A percentile compares a stretch with the other conserved stretches of the same genome.
Evolutionary conservation across 1,140 invertebrate species (phyloP).

Genomic region (Drosophila watanabei): DNA sequence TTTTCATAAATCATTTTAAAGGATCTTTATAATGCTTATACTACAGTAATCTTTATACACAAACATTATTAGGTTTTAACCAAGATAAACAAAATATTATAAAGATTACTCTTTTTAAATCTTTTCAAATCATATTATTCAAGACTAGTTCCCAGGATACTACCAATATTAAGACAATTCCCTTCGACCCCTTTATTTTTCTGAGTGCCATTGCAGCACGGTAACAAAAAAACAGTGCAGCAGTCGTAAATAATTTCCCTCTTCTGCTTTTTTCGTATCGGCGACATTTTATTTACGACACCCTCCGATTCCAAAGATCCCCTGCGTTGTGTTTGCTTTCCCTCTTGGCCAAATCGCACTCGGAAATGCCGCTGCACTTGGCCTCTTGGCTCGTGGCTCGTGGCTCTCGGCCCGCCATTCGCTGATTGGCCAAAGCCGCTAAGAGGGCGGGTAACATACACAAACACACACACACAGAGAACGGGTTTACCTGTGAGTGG

Average conservation of each 20-base stretch:
- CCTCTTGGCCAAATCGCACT: constrained; percentile 43
- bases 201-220: constrained; percentile 14
- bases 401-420: constrained; percentile 45
- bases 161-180: not conserved
- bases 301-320: constrained; percentile 30
- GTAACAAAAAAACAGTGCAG: constrained; percentile 11
- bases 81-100: too few species aligned
- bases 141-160: not conserved
- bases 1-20: too few species aligned
- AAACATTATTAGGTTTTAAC: too few species aligned
- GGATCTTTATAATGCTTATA: too few species aligned
- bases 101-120: too few species aligned
- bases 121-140: too few species aligned
- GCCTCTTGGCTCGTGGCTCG: constrained; percentile 37
- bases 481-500: constrained; percentile 52
- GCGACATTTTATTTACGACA: constrained; percentile 73
- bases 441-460: constrained; percentile 53
- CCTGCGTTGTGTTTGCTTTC: constrained; percentile 37
- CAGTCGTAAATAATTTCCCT: constrained; percentile 70
- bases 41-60: too few species aligned
- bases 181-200: not conserved
- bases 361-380: constrained; percentile 65
- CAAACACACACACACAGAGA: constrained; percentile 22
- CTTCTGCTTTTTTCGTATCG: constrained; percentile 24
- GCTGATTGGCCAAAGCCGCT: constrained; percentile 57